Evolutionary conservation across 2,888 invertebrate genomes (phyloP).

Genomic region (Chironomus riparius): DNA sequence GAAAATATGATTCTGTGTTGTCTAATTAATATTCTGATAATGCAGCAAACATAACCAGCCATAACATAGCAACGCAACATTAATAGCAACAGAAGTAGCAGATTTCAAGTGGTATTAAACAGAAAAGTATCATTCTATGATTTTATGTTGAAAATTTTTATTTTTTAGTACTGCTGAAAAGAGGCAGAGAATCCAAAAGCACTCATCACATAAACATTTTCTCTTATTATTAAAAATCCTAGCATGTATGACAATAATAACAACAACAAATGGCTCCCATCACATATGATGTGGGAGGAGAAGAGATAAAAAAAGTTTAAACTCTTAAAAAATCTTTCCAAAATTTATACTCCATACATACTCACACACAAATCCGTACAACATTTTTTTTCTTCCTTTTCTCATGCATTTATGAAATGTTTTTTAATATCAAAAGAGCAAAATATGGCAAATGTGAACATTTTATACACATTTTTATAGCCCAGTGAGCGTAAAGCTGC

Average conservation of each 20-base stretch:
- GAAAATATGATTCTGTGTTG: constrained; percentile 10
- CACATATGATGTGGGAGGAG: no score
- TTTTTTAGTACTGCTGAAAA: background rate
- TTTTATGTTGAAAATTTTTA: background rate
- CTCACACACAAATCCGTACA: no score
- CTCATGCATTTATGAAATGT: background rate
- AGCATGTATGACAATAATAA: no score
- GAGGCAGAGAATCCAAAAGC: no score
- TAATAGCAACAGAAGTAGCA: background rate
- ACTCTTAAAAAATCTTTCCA: no score
- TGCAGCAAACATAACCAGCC: background rate
- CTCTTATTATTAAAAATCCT: no score
- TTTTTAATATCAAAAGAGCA: background rate
- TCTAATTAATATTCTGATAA: constrained; percentile 24
- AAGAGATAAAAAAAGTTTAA: no score
- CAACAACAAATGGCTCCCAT: no score
- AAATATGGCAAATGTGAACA: constrained; percentile 2
- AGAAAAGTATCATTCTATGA: background rate
- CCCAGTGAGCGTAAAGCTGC: constrained; percentile 14
- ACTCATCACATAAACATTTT: no score
- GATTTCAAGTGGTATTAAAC: background rate
- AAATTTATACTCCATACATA: no score
- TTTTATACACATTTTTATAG: constrained; percentile 6
- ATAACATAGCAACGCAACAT: background rate
- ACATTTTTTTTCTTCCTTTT: no score